Evolutionary conservation across 2,797 vertebrate genomes (phyloP).

Genomic region (Helarctos malayanus): DNA sequence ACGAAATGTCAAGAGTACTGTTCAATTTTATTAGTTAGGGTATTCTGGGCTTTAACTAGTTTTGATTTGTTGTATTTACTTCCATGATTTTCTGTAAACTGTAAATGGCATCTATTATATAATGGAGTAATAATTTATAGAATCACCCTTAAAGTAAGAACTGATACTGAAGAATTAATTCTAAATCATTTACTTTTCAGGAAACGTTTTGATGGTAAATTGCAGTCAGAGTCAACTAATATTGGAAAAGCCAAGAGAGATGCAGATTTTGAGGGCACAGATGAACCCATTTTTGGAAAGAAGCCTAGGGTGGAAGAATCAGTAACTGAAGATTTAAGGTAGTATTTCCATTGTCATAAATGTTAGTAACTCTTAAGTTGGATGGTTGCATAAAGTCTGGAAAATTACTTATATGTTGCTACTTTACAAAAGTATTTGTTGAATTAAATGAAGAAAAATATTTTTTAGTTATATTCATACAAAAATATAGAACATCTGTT

Average conservation of each 20-base stretch:
- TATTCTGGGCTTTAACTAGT: neutral
- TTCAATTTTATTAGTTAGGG: neutral
- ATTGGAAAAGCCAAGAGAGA: conserved; percentile 90
- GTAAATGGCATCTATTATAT: neutral
- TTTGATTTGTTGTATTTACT: conserved; percentile 37
- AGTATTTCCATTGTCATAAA: conserved; percentile 75
- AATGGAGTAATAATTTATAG: conserved; percentile 15
- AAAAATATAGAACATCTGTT: neutral
- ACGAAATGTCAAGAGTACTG: neutral
- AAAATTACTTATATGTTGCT: conserved; percentile 6
- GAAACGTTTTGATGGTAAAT: conserved; percentile 87
- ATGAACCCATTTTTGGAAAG: conserved; percentile 92
- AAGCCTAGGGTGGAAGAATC: conserved; percentile 92
- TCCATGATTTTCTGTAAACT: neutral
- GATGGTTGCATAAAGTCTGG: neutral
- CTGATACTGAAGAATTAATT: conserved; percentile 3
- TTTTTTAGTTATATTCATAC: neutral
- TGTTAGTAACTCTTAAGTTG: conserved; percentile 20
- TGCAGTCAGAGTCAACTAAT: conserved; percentile 81
- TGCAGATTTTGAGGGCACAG: conserved; percentile 89
- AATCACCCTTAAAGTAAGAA: neutral
- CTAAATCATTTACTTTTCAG: conserved; percentile 83
- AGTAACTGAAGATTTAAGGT: conserved; percentile 93
- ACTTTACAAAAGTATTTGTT: neutral
- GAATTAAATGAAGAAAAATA: neutral